phyloP scores from a whole-genome alignment of 2,113 vertebrate genomes.

The Oreochromis aureus region DNA sequence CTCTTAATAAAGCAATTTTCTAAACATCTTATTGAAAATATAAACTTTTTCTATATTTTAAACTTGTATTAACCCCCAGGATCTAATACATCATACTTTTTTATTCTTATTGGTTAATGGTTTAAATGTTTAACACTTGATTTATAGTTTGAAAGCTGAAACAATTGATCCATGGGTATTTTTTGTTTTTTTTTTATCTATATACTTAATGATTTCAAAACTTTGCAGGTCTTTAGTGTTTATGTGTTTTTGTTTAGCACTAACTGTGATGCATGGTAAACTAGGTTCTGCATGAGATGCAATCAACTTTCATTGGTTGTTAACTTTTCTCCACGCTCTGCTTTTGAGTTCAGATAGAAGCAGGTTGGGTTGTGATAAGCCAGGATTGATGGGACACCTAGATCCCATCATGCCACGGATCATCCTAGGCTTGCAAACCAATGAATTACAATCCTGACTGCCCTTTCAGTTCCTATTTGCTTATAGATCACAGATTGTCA shows the following conservation, averaged over 20 bases:
- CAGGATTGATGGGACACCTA: constrained; percentile 41
- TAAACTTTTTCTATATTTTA: neutral
- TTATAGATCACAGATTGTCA: constrained; percentile 72
- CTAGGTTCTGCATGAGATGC: neutral
- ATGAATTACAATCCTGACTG: constrained; percentile 47
- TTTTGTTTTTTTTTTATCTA: neutral
- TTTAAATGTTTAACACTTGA: neutral
- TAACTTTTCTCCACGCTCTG: neutral
- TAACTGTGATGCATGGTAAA: neutral
- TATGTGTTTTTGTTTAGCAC: neutral
- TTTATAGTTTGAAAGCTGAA: neutral
- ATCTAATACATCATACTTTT: neutral
- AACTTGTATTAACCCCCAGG: neutral
- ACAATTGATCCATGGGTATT: rapidly evolving
- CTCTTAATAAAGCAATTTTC: neutral
- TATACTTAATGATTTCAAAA: neutral
- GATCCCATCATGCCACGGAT: neutral
- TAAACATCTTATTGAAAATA: neutral
- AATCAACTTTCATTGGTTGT: neutral
- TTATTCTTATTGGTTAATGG: neutral
- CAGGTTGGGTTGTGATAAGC: constrained; percentile 9
- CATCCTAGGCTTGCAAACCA: constrained; percentile 1
- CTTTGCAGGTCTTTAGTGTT: neutral
- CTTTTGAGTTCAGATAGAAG: neutral
- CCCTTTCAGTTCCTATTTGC: constrained; percentile 54